Percentiles rank a stretch among this genome's conserved stretches.
phyloP scores from a whole-genome alignment of 2,113 vertebrate genomes.

The Myrmecobius fasciatus region DNA sequence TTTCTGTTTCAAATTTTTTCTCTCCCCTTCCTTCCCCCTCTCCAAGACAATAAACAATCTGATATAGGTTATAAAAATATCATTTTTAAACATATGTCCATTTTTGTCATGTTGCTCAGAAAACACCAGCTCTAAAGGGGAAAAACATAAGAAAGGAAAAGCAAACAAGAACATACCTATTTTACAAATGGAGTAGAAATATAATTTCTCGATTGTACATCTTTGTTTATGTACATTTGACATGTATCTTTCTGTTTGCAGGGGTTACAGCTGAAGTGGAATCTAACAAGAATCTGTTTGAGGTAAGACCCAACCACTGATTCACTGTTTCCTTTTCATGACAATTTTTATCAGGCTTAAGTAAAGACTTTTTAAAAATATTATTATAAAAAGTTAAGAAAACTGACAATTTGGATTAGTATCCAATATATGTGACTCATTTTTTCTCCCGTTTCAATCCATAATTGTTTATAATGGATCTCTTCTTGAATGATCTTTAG shows the following conservation, averaged over 20 bases:
- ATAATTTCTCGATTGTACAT: not conserved
- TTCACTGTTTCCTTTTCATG: not conserved
- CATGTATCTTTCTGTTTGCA: not conserved
- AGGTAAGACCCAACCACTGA: not conserved
- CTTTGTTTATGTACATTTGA: not conserved
- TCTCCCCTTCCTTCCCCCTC: no score
- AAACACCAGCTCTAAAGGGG: no score
- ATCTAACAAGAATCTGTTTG: not conserved
- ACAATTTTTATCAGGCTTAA: not conserved
- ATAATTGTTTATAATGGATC: constrained; percentile 13
- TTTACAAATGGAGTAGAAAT: not conserved
- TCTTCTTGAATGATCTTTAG: constrained; percentile 7
- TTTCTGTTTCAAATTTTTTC: no score
- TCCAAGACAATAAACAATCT: no score
- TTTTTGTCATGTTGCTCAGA: no score
- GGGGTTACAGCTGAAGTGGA: not conserved
- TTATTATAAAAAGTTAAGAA: not conserved
- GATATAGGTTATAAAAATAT: no score
- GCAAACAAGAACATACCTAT: not conserved
- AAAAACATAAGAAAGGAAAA: no score
- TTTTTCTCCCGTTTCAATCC: not conserved
- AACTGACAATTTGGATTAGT: not conserved
- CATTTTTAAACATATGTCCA: no score
- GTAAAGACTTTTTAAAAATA: not conserved
- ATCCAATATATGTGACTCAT: not conserved